Base-by-base conservation (phyloP, 2,888 invertebrate genomes). In the Azorinus chamasolen region DNA sequence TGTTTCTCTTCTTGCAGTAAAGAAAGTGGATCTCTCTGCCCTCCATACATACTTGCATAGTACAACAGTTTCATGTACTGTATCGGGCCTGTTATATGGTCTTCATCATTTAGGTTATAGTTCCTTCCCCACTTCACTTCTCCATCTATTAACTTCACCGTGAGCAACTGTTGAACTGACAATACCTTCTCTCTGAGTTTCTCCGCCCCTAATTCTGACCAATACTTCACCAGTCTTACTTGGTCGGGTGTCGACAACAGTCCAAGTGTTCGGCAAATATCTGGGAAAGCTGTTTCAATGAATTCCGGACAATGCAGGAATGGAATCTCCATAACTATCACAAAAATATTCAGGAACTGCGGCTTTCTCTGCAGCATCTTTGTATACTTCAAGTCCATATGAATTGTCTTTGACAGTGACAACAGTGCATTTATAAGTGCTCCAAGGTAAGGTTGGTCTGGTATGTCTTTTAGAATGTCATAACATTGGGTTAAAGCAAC, bases 1-100 rank as follows among this genome's bases (percentile, higher is more conserved):
- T 69, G 59, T 50, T 84, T 88, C 77, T 93, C 93, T 51, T 88
- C 90, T 8, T 84, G 83, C 2, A 92, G 75, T n/a, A 88, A 63
- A 18, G 88, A 83, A 22, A 81, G 69, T 1, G 88, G 84, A 71
- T 93, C 93, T 37, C 87, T 77, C 24, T 83, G 72, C 1, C 98
- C 98, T 2, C 97, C 97, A 83, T 97, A 91, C 92, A 98, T 96
- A 92, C 96, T 97, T 16, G 98, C 97, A 93, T 97, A 97, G 83
- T 89, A 93, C 25, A 93, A 79, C 18, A 93, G 86, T 94, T 97
- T 98, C 95, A 98, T 96, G 58, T 98, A 95, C 94, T 96, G 96
- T 20, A 97, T 97, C 1, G 97, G 96, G 72, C 96, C 95, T 20
- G 96, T 96, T 66, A 98, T 96, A 70, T 95, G 95, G 59, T 96